Evolutionary conservation across 2,797 vertebrate genomes (phyloP), one percentile per base, ranked within the genome.

Genomic region (Danio kyathit): DNA sequence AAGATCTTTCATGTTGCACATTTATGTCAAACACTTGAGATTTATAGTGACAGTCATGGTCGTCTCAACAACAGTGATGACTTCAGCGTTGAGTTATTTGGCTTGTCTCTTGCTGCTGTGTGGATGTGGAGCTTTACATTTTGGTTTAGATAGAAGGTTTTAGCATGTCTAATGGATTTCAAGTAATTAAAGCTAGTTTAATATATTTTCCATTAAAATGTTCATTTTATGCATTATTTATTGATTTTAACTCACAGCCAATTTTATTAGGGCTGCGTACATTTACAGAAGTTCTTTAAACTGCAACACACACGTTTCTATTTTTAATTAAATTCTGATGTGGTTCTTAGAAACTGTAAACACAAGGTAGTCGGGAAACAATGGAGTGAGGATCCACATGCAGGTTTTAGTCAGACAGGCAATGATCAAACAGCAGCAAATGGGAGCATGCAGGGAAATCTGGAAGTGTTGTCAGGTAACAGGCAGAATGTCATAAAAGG

Each of bases 21-120:
- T 41, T 56, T 3, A 17, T 12, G 13, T 76, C 63, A 76, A 65
- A 74, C 57, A 63, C 8, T 44, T 83, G 21, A 66, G 70, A 82
- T 74, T 63, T 56, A 65, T 43, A 61, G 48, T 19, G 43, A 72
- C 14, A 38, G 17, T 59, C 13, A 43, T 7, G 16, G 21, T 73
- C 57, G 16, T 76, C 72, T 59, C 17, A n/a, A 8, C 7, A n/a
- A 8, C 7, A n/a, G 60, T 12, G 13, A 41, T 74, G 76, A 85
- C 40, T 48, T 74, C 40, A 74, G 51, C 16, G 9, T 29, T 21
- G 14, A 67, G 59, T 21, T 69, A 80, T 80, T 67, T 16, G 21
- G 11, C 40, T 52, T 49, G 21, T 60, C 72, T 51, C 29, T 43
- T 7, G 46, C 7, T 49, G 13, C 57, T 9, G 6, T 61, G 52